Evolutionary conservation across 2,888 invertebrate genomes (phyloP), one percentile per base, ranked within the genome.

Genomic region (Eupeodes latifasciatus): DNA sequence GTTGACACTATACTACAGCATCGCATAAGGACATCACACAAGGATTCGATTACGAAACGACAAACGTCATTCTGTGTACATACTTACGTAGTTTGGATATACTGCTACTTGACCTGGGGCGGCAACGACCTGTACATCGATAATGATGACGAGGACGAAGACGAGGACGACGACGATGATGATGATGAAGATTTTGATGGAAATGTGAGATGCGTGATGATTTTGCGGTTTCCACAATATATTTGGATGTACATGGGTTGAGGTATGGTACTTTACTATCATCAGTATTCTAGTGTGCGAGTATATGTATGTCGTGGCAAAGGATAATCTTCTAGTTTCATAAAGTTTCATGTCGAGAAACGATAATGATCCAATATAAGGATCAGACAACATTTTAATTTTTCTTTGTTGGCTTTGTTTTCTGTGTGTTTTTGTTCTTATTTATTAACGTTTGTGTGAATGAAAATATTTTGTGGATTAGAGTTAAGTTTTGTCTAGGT

Each of bases 361-460:
- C 78, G 85, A 88, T 88, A 85, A 85, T 88, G 85, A 88, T 88
- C 85, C 85, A 88, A 88, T 85, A 62, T 75, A 84, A 74, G 85
- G 85, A 81, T 85, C 81, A 85, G 85, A 81, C 81, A 81, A 75
- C 49, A 62, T 84, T 84, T 16, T 62, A 36, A 40, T 62, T 64
- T 66, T 72, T 77, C 67, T 47, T 57, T 27, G 27, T 27, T 27
- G 27, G 27, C 2, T 27, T 27, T 27, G 27, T 27, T 59, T 47
- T 40, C 40, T 40, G 40, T 40, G 40, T 40, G 9, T 40, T 40
- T 66, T 44, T 66, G 51, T 74, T 47, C 44, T 40, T 9, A 40
- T 40, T 34, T 53, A 16, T 51, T 71, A 53, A 67, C 4, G 36
- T 57, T 72, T 72, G 86, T 83, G 79, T 64, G 75, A 75, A 80